A percentile compares a stretch with the other conserved stretches of the same genome.
These are phyloP conservation scores for Scolopax rusticola DNA, from an alignment of 2,797 vertebrate species.

Conservation along the genomic window DNA sequence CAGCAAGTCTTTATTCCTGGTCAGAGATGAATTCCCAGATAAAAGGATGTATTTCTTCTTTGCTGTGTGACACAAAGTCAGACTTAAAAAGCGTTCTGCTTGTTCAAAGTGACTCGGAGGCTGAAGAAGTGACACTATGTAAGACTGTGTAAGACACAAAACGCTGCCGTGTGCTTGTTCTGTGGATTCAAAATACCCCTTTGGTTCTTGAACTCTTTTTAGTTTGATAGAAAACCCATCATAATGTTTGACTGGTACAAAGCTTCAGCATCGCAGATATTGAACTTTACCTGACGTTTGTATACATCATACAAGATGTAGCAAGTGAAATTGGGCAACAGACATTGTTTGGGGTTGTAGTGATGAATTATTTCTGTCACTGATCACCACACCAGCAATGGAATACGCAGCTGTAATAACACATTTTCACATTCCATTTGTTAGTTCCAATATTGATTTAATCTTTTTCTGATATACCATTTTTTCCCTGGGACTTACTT, in stretches of 20 bases:
- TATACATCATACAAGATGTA: neutral
- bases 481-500: neutral
- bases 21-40: slow-evolving; percentile 37
- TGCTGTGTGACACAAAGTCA: slow-evolving; percentile 19
- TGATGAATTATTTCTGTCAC: slow-evolving; percentile 19
- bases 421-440: neutral
- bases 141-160: neutral
- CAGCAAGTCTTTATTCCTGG: slow-evolving; percentile 27
- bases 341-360: neutral
- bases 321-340: neutral
- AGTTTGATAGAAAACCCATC: slow-evolving; percentile 22
- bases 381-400: neutral
- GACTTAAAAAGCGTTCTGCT: slow-evolving; percentile 34
- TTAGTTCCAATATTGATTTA: neutral
- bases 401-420: neutral
- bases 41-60: slow-evolving; percentile 36
- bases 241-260: slow-evolving; percentile 33
- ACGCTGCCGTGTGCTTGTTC: neutral
- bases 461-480: neutral
- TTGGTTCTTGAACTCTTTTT: slow-evolving; percentile 28
- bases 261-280: neutral
- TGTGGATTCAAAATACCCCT: neutral
- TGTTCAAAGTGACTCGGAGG: slow-evolving; percentile 12
- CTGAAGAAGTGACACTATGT: neutral
- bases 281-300: neutral